These are phyloP conservation scores for Petrolisthes cinctipes DNA, from an alignment of 2,888 invertebrate genomes.

Conservation along the genomic window DNA sequence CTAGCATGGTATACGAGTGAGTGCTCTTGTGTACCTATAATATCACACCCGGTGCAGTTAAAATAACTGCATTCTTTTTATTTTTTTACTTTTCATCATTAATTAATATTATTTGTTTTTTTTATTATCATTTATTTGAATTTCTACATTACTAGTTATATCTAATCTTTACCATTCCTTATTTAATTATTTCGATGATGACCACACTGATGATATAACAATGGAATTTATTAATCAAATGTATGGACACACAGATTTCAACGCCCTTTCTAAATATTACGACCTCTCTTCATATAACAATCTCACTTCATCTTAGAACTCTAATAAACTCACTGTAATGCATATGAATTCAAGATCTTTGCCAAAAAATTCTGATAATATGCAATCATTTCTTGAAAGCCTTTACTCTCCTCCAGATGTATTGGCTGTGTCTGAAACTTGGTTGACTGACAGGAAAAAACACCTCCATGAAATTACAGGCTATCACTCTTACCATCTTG, in stretches of 20 bases:
- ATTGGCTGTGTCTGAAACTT: background rate
- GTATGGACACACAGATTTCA: background rate
- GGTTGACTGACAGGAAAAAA: background rate
- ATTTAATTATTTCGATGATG: background rate
- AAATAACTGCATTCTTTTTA: background rate
- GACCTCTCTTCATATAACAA: background rate
- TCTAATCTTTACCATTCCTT: background rate
- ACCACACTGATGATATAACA: background rate
- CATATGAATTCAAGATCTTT: background rate
- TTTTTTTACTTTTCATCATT: background rate
- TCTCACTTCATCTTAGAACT: background rate
- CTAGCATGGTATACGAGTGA: too few species aligned
- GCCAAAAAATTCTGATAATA: background rate
- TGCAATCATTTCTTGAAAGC: background rate
- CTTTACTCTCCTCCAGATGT: background rate
- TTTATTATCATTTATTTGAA: background rate
- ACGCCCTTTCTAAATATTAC: background rate
- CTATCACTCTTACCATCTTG: background rate
- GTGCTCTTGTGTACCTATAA: too few species aligned
- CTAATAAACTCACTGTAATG: background rate
- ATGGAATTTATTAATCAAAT: background rate
- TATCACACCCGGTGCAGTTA: background rate
- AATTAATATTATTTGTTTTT: background rate
- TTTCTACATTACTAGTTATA: background rate
- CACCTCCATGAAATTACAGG: background rate